Evolutionary conservation across 1,140 invertebrate genomes (phyloP).

Genomic region (Sinella curviseta): DNA sequence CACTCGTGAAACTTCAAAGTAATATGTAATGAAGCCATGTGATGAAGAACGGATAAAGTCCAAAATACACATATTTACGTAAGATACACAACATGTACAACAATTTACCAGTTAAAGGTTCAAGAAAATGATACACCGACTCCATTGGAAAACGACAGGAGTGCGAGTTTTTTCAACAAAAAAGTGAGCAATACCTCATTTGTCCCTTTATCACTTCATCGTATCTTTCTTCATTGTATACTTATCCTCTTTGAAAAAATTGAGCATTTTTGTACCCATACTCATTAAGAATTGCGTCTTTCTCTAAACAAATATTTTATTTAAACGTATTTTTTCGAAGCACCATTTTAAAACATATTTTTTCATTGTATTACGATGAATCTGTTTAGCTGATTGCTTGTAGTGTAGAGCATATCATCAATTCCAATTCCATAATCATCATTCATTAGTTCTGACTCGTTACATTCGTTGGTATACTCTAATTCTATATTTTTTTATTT

Average conservation of each 20-base stretch:
- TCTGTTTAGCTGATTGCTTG: not conserved
- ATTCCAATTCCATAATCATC: too few relatives aligned
- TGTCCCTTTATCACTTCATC: constrained; percentile 46
- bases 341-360: too few relatives aligned
- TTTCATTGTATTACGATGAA: not conserved
- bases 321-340: too few relatives aligned
- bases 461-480: too few relatives aligned
- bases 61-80: not conserved
- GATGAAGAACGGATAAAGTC: not conserved
- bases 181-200: constrained; percentile 38
- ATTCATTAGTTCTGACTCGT: too few relatives aligned
- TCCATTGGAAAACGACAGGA: not conserved
- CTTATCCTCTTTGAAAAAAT: not conserved
- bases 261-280: too few relatives aligned
- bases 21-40: not conserved
- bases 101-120: not conserved
- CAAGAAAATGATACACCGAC: not conserved
- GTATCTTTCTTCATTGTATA: constrained; percentile 29
- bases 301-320: too few relatives aligned
- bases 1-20: not conserved
- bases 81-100: not conserved
- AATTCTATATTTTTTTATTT: too few relatives aligned
- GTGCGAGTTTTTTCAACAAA: not conserved
- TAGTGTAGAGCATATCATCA: not conserved
- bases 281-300: too few relatives aligned